Base-by-base conservation (phyloP, 1,140 invertebrate species). In the Habropoda laboriosa region DNA sequence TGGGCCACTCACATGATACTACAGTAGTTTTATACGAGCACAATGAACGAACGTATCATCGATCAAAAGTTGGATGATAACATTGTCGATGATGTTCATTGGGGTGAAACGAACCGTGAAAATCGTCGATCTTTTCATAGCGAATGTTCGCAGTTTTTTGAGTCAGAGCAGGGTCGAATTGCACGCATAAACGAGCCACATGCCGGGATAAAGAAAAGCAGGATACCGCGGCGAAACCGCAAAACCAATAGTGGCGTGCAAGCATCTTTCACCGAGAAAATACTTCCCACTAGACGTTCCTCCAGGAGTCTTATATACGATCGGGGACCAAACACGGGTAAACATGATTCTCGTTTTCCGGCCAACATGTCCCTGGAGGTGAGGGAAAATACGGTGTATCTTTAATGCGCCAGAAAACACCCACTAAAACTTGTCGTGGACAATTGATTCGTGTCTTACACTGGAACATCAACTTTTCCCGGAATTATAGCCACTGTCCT, bases 241-340 rank as follows among this genome's bases (percentile, higher is more conserved):
- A 66, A 77, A 77, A 77, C 64, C 74, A 70, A 77, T 77, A 77
- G 27, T 5, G 16, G 6, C 30, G n/a, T 18, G 64, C 64, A 45
- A 70, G 74, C 53, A 70, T 77, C 74, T 77, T 77, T 77, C 74
- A 77, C 74, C 4, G 74, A 58, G 74, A 47, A 77, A 77, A 70
- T 77, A 77, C 70, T 77, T 77, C 74, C 74, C 74, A 77, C 74
- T 49, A 77, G 74, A 77, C 74, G 51, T 40, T 68, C 10, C 51
- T 45, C 38, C 51, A 53, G 51, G 73, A 76, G 63, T 58, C 74
- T 57, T 77, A 55, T 77, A 70, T 77, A 77, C 64, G 74, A 68
- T 77, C 63, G 30, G 74, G 18, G 64, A 58, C 40, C 53, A 18
- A 13, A 45, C 42, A 68, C 64, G 51, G 32, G 74, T 58, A 77